phyloP scores from a whole-genome alignment of 2,888 invertebrate species.

The Mesodorylaimus sp. region DNA sequence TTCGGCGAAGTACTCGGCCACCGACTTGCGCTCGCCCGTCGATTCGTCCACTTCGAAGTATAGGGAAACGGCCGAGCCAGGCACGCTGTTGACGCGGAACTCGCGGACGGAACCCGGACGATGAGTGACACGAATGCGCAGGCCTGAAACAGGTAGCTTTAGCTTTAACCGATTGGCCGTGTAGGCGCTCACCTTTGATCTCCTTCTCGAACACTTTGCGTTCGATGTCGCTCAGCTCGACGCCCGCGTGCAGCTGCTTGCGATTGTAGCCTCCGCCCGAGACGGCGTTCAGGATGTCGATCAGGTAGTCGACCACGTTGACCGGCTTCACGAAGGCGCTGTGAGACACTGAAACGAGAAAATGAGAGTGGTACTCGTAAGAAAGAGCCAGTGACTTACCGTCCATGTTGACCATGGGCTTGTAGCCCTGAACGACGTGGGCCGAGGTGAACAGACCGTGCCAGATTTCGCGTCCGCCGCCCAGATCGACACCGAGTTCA shows the following conservation, averaged over 20 bases:
- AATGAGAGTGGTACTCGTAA: neutral
- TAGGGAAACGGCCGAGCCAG: no score
- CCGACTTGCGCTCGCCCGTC: no score
- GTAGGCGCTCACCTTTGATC: constrained; percentile 9
- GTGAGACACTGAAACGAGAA: constrained; percentile 56
- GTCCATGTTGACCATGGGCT: constrained; percentile 22
- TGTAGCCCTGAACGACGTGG: constrained; percentile 18
- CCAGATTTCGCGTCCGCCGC: constrained; percentile 26
- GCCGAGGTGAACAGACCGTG: constrained; percentile 25
- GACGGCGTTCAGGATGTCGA: constrained; percentile 2
- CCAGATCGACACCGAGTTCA: constrained; percentile 14
- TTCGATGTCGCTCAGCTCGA: neutral
- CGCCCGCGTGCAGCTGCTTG: neutral
- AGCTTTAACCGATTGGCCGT: no score
- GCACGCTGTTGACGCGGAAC: no score
- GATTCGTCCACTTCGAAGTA: no score
- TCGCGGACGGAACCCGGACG: no score
- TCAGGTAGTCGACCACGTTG: neutral
- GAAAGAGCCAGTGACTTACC: constrained; percentile 10
- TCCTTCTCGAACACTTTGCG: constrained; percentile 9
- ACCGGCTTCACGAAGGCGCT: constrained; percentile 98
- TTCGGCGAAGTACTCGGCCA: constrained; percentile 22
- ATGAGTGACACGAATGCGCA: no score
- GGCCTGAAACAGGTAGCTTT: no score
- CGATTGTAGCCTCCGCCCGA: neutral